Conservation (phyloP, 1,140 invertebrate species). For the Ephestia elutella region DNA sequence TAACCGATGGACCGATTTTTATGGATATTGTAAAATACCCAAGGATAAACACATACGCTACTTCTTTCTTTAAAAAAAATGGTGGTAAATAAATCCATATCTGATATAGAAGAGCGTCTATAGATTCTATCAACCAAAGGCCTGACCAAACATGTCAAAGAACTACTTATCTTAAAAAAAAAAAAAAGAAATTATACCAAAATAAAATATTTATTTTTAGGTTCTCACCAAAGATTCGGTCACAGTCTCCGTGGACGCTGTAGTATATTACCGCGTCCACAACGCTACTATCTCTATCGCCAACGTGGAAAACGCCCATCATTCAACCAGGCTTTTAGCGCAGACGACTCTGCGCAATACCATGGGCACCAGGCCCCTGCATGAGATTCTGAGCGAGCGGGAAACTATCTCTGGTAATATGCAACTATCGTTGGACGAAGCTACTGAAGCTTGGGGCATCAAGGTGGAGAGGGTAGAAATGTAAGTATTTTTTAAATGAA, state of each 20-base stretch:
- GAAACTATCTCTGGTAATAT: slow-evolving; percentile 93
- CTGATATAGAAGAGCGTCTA: too few species aligned
- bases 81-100: too few species aligned
- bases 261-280: slow-evolving; percentile 94
- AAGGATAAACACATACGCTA: too few species aligned
- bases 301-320: slow-evolving; percentile 97
- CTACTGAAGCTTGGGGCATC: slow-evolving; percentile 96
- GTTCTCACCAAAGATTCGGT: slow-evolving; percentile 95
- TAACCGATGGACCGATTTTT: too few species aligned
- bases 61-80: too few species aligned
- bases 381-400: slow-evolving; percentile 96
- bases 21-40: too few species aligned
- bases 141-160: too few species aligned
- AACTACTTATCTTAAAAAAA: too few species aligned
- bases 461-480: slow-evolving; percentile 97
- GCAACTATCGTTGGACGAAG: slow-evolving; percentile 90
- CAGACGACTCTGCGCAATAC: slow-evolving; percentile 95
- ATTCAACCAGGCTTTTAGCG: slow-evolving; percentile 90
- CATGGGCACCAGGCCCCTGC: slow-evolving; percentile 94
- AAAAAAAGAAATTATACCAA: too few species aligned
- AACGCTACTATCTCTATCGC: slow-evolving; percentile 97
- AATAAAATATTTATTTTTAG: slow-evolving; percentile 63
- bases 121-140: too few species aligned
- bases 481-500: slow-evolving; percentile 76
- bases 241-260: slow-evolving; percentile 95